These are phyloP conservation scores for Hycleus cichorii DNA, from an alignment of 1,140 invertebrate genomes.

Conservation along the genomic window DNA sequence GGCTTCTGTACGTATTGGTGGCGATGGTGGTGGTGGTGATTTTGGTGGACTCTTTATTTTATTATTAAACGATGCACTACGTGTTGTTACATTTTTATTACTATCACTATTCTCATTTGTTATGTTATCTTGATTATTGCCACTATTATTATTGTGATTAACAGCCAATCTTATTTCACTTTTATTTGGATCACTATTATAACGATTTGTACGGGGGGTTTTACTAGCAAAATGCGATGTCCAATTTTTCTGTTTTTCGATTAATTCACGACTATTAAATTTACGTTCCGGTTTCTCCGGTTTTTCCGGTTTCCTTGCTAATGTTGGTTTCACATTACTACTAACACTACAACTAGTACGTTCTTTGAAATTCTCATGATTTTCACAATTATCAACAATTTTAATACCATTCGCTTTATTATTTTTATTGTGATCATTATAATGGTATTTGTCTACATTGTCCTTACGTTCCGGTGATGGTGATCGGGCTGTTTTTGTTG, in stretches of 20 bases:
- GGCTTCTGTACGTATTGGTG: slow-evolving; percentile 41
- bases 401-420: slow-evolving; percentile 1
- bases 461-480: slow-evolving; percentile 28
- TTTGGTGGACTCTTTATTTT: slow-evolving; percentile 44
- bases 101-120: slow-evolving; percentile 38
- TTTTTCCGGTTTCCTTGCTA: slow-evolving; percentile 57
- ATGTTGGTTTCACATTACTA: slow-evolving; percentile 40
- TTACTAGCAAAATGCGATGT: slow-evolving; percentile 76
- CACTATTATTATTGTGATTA: slow-evolving; percentile 38
- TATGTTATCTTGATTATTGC: slow-evolving; percentile 38
- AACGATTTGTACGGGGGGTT: slow-evolving; percentile 54
- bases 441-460: neutral
- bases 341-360: slow-evolving; percentile 16
- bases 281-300: slow-evolving; percentile 74
- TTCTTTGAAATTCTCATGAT: neutral
- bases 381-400: neutral
- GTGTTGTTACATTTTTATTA: slow-evolving; percentile 39
- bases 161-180: slow-evolving; percentile 33
- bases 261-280: slow-evolving; percentile 75
- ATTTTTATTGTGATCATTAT: neutral
- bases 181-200: slow-evolving; percentile 55
- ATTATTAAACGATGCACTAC: slow-evolving; percentile 42
- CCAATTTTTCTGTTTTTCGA: slow-evolving; percentile 86
- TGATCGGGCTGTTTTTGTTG: slow-evolving; percentile 30
- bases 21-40: slow-evolving; percentile 44